Percentiles rank a stretch among this genome's conserved stretches.
Evolutionary conservation across 2,113 vertebrate species (phyloP).

Genomic region (Pluvialis apricaria): DNA sequence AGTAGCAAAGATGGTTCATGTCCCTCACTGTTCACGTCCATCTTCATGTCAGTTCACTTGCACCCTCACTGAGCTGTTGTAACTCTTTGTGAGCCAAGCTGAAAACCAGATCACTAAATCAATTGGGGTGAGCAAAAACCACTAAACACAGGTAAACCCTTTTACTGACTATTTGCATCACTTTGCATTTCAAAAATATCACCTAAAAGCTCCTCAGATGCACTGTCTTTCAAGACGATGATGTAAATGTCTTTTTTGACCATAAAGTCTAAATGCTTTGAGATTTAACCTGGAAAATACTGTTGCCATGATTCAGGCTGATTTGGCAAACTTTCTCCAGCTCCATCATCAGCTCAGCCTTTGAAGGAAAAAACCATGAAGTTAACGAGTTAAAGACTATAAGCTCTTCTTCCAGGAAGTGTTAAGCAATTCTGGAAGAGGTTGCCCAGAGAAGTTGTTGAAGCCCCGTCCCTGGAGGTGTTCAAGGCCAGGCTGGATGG

Average conservation of each 20-base stretch:
- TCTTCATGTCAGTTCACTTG: background rate
- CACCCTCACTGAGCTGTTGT: background rate
- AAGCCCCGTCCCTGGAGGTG: too few species aligned
- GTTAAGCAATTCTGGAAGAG: background rate
- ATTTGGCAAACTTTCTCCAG: background rate
- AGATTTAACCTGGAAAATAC: background rate
- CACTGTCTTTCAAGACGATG: background rate
- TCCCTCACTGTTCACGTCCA: background rate
- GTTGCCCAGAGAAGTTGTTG: too few species aligned
- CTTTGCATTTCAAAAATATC: background rate
- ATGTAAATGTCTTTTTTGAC: background rate
- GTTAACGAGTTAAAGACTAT: background rate
- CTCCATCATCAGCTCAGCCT: background rate
- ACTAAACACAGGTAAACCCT: background rate
- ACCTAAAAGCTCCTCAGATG: background rate
- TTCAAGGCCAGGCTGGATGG: too few species aligned
- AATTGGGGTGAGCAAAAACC: background rate
- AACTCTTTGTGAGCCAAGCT: background rate
- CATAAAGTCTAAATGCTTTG: background rate
- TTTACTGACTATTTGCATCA: background rate
- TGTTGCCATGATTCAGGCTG: background rate
- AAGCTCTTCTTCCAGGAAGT: background rate
- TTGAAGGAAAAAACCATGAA: background rate
- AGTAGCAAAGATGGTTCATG: background rate
- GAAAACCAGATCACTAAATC: background rate